phyloP scores from a whole-genome alignment of 2,797 vertebrate genomes.

The Pseudochromis fuscus region DNA sequence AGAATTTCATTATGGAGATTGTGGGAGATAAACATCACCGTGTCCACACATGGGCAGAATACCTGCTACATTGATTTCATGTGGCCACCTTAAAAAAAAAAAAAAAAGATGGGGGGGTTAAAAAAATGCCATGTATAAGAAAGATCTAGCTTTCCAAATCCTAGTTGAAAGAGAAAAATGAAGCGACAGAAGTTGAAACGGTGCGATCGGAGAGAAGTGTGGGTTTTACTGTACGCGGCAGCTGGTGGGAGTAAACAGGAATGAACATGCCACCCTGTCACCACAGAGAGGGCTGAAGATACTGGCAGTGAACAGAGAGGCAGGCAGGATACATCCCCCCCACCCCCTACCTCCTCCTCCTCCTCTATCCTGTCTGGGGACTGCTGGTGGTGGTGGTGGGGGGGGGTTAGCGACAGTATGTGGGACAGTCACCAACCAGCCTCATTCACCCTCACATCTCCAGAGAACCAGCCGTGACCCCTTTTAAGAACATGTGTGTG shows the following conservation, averaged over 20 bases:
- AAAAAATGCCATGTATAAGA: not conserved
- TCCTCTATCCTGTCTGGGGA: constrained; percentile 70
- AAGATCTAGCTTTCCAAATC: not conserved
- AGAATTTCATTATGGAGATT: constrained; percentile 35
- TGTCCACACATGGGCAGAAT: constrained; percentile 52
- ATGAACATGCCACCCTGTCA: constrained; percentile 60
- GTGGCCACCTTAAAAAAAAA: not conserved
- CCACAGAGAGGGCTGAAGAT: constrained; percentile 47
- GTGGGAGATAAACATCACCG: constrained; percentile 20
- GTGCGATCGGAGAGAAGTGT: constrained; percentile 42
- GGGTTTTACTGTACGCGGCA: constrained; percentile 55
- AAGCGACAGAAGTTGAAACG: constrained; percentile 47
- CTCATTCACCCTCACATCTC: constrained; percentile 65
- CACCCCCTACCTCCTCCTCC: no score
- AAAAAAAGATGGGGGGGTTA: no score
- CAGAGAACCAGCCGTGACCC: constrained; percentile 67
- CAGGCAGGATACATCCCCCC: constrained; percentile 43
- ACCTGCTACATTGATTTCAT: not conserved
- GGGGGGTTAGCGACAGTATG: constrained; percentile 58
- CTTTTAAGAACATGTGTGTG: constrained; percentile 51
- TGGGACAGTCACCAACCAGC: constrained; percentile 73
- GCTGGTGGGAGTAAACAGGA: constrained; percentile 68
- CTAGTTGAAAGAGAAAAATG: constrained; percentile 30
- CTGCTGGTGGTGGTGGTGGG: no score
- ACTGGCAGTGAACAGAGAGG: constrained; percentile 41